Percentiles rank a stretch among this genome's conserved stretches.
Conservation (phyloP, 2,113 vertebrate species). For the Pavo muticus region DNA sequence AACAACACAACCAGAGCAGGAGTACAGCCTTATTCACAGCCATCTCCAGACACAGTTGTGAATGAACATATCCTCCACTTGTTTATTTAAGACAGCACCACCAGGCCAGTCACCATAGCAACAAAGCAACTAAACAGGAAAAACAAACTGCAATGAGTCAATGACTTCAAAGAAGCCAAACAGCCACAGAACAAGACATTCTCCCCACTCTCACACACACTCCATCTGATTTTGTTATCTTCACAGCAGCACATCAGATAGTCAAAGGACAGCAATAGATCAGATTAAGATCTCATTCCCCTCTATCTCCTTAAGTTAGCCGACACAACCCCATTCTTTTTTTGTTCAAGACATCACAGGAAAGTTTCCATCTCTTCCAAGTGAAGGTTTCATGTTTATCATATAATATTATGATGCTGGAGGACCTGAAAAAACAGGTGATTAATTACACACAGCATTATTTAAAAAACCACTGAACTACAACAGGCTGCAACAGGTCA, state of each 20-base stretch:
- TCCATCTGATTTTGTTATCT: not conserved
- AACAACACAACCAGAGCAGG: not conserved
- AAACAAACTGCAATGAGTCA: conserved; percentile 47
- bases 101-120: not conserved
- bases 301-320: not conserved
- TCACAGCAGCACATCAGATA: not conserved
- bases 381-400: not conserved
- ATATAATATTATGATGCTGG: not conserved
- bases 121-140: conserved; percentile 29
- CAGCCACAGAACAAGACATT: not conserved
- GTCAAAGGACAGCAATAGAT: not conserved
- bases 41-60: not conserved
- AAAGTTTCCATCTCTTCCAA: not conserved
- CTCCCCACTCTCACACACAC: not conserved
- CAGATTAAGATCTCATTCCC: not conserved
- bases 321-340: not conserved
- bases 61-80: not conserved
- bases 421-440: not conserved
- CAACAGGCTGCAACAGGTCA: not conserved
- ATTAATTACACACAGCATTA: not conserved
- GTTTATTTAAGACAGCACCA: not conserved
- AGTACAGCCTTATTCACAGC: not conserved
- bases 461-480: not conserved
- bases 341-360: not conserved
- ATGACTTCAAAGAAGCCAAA: conserved; percentile 43